Base-by-base conservation (phyloP, 2,797 vertebrate genomes). In the Urosaurus nigricauda region DNA sequence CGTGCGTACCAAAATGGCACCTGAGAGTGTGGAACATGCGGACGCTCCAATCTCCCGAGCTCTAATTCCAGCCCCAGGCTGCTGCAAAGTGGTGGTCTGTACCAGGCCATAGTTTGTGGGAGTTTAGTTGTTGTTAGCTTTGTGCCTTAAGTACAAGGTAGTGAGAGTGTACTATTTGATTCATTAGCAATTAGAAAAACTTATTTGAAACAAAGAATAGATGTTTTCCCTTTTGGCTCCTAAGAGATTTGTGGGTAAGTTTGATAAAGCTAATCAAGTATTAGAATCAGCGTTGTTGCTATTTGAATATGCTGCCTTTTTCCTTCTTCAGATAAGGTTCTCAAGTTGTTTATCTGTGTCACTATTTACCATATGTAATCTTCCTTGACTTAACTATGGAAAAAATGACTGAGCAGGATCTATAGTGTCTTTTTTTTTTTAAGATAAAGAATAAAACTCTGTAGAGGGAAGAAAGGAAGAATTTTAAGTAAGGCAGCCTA, bases 401-500 rank as follows among this genome's bases (percentile, higher is more conserved):
- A 85, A 71, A 43, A 14, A 32, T 74, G 43, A 12, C 26, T 81
- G 83, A 60, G 58, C 40, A 13, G 37, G 26, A 47, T 89, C 82
- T 65, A 1, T 53, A 80, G 43, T 75, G 19, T 11, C 9, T 43
- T 82, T 84, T 88, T 24, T 47, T 5, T 60, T 47, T n/a, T 6
- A 75, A 78, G 79, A 82, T 82, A 88, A 82, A 32, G 16, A 85
- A 51, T 82, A 85, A 73, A 85, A 51, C 32, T 70, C 16, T 17
- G n/a, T 71, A 17, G 68, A 53, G 51, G 63, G 77, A 85, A 78
- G 53, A 47, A 83, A 83, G 29, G 32, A 4, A 40, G 74, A 8
- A 17, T 90, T 60, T 83, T 90, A 89, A 29, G 86, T 80, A 58
- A 84, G 87, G 82, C 63, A 63, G 70, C 1, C 26, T 77, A 70